Conservation (phyloP, 2,797 vertebrate species). For the Pampus argenteus region DNA sequence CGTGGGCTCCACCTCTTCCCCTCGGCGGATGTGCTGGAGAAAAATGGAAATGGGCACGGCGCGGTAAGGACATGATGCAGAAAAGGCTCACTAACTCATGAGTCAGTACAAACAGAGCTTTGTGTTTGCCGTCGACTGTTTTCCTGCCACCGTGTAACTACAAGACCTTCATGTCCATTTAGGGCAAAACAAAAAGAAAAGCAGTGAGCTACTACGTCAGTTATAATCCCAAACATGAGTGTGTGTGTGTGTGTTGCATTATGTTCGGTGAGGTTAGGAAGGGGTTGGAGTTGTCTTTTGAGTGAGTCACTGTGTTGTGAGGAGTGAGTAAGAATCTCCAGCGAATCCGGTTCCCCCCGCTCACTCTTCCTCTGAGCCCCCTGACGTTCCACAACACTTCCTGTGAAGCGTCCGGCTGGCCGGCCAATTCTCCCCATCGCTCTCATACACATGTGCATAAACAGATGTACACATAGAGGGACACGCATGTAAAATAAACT, state of each 20-base stretch:
- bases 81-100: conserved; percentile 27
- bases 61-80: conserved; percentile 20
- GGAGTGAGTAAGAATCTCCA: conserved; percentile 56
- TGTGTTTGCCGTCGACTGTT: conserved; percentile 39
- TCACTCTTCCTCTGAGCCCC: conserved; percentile 66
- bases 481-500: conserved; percentile 20
- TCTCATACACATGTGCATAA: not conserved
- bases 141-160: conserved; percentile 40
- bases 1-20: conserved; percentile 59
- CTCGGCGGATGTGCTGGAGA: conserved; percentile 30
- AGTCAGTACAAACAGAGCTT: conserved; percentile 49
- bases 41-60: conserved; percentile 20
- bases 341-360: not conserved
- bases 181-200: conserved; percentile 44
- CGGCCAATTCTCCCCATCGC: conserved; percentile 20
- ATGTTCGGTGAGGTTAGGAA: conserved; percentile 7
- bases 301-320: conserved; percentile 48
- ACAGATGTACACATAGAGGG: conserved; percentile 12
- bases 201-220: conserved; percentile 32
- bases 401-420: conserved; percentile 57
- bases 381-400: conserved; percentile 72
- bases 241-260: conserved; percentile 13
- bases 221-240: conserved; percentile 25
- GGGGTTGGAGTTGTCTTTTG: conserved; percentile 5
- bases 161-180: conserved; percentile 50